phyloP scores from a whole-genome alignment of 2,888 invertebrate species.

The Stenchaetothrips biformis region DNA sequence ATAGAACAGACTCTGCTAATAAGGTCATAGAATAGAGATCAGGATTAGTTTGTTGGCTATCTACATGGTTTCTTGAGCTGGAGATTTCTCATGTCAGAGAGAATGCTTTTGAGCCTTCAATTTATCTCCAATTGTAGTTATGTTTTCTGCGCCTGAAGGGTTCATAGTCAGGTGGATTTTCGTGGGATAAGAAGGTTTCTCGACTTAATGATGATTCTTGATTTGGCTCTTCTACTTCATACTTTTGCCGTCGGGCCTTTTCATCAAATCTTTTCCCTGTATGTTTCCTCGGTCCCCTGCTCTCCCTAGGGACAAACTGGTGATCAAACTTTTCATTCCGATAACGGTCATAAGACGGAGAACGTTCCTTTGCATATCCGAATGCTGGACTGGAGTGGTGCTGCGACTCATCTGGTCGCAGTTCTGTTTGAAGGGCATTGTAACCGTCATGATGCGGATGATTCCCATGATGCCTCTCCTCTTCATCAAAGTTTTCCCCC shows the following conservation, averaged over 20 bases:
- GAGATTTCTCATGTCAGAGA: too few relatives aligned
- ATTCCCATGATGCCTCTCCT: not conserved
- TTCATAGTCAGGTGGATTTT: not conserved
- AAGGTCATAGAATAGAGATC: too few relatives aligned
- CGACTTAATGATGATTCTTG: not conserved
- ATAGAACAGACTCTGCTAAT: too few relatives aligned
- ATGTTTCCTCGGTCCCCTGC: not conserved
- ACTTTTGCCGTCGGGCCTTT: not conserved
- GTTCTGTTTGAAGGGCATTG: not conserved
- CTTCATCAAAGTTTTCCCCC: not conserved
- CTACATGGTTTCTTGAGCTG: too few relatives aligned
- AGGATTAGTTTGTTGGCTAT: too few relatives aligned
- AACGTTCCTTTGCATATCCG: not conserved
- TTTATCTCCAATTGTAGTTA: not conserved
- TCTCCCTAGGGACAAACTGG: not conserved
- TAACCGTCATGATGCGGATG: not conserved
- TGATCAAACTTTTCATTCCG: not conserved
- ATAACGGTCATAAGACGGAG: not conserved
- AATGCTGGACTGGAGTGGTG: not conserved
- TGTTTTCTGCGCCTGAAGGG: not conserved
- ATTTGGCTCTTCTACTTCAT: not conserved
- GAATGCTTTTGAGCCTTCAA: too few relatives aligned
- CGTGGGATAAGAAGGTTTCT: not conserved
- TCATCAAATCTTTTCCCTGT: not conserved
- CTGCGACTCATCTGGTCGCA: not conserved